These are phyloP conservation scores for Bombus sylvicola DNA, from an alignment of 1,140 invertebrate species.

Conservation along the genomic window DNA sequence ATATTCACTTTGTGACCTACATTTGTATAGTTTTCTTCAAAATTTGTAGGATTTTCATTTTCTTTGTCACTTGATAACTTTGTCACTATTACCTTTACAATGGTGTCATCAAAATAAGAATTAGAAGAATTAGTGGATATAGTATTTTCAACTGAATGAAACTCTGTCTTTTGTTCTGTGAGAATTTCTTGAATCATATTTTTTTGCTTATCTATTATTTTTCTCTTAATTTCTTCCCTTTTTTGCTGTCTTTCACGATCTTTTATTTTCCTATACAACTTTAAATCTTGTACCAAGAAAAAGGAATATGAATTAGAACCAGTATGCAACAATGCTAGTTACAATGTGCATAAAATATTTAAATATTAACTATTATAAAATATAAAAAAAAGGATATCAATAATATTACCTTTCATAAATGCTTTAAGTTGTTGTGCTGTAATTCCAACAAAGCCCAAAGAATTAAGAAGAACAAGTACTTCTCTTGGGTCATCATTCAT, in stretches of 20 bases:
- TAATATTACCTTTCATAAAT: conserved; percentile 79
- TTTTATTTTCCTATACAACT: conserved; percentile 77
- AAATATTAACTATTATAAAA: not conserved
- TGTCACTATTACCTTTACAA: conserved; percentile 69
- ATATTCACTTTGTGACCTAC: conserved; percentile 27
- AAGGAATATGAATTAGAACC: conserved; percentile 24
- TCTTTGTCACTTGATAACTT: conserved; percentile 66
- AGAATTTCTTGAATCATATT: conserved; percentile 63
- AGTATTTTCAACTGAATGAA: conserved; percentile 12
- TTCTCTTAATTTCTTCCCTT: conserved; percentile 74
- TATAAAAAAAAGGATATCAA: conserved; percentile 9
- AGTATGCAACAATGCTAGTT: not conserved
- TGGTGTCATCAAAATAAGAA: conserved; percentile 55
- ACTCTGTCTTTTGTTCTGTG: conserved; percentile 45
- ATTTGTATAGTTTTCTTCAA: not conserved
- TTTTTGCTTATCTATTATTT: conserved; percentile 71
- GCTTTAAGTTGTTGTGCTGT: conserved; percentile 78
- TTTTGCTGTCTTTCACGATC: conserved; percentile 72
- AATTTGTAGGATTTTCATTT: conserved; percentile 27
- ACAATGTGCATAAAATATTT: conserved; percentile 10
- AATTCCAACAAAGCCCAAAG: conserved; percentile 78
- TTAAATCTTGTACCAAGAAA: conserved; percentile 72
- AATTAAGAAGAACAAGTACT: conserved; percentile 77
- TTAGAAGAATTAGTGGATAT: conserved; percentile 51
- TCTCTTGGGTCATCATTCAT: conserved; percentile 77